These are phyloP conservation scores for Seira musarum DNA, from an alignment of 2,888 invertebrate species.

Conservation along the genomic window DNA sequence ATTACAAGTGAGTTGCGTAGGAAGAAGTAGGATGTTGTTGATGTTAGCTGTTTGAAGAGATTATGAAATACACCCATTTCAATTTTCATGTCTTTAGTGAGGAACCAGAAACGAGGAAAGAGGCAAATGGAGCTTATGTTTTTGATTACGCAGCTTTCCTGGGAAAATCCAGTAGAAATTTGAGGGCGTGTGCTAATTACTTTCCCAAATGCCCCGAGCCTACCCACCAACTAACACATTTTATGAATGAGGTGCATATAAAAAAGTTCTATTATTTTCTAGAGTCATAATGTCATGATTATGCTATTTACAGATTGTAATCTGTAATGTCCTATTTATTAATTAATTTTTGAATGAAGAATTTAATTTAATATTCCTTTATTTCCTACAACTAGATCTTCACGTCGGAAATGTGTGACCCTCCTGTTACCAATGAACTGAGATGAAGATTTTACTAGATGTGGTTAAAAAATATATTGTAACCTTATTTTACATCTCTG, in stretches of 20 bases:
- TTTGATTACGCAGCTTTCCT: conserved; percentile 67
- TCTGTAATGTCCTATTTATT: no score
- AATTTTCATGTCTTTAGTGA: conserved; percentile 23
- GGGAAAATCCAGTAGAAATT: conserved; percentile 60
- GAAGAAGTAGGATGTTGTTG: no score
- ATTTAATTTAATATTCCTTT: no score
- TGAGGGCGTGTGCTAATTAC: conserved; percentile 58
- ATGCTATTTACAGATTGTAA: no score
- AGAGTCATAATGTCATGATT: no score
- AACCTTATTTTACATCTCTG: no score
- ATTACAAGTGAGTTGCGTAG: conserved; percentile 64
- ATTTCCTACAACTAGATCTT: no score
- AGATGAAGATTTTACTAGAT: neutral
- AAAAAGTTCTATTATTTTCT: no score
- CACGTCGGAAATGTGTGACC: conserved; percentile 67
- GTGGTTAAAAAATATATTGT: no score
- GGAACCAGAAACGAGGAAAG: conserved; percentile 44
- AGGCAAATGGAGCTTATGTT: conserved; percentile 52
- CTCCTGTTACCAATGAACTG: conserved; percentile 52
- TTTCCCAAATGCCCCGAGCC: conserved; percentile 64
- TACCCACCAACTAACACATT: conserved; percentile 58
- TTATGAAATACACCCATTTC: no score
- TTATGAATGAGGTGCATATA: conserved; percentile 68
- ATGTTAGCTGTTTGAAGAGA: no score
- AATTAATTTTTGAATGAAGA: no score